Percentiles rank a stretch among this genome's conserved stretches.
Evolutionary conservation across 2,888 invertebrate genomes (phyloP).

Genomic region (Lasioglossum pauxillum): DNA sequence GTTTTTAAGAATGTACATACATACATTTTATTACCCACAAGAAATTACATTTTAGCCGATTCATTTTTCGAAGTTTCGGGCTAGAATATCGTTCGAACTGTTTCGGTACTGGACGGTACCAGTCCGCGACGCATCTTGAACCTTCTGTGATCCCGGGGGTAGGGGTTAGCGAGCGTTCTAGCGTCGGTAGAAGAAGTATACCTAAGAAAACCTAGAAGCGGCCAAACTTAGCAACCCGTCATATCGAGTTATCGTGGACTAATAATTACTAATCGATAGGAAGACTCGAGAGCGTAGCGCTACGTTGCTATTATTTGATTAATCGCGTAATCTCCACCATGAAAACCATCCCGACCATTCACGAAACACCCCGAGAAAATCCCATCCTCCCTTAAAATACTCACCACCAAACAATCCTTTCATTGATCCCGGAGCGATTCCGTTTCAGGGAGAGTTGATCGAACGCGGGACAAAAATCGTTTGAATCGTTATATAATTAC

Average conservation of each 20-base stretch:
- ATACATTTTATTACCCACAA: not conserved
- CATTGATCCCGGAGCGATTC: constrained; percentile 26
- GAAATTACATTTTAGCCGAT: not conserved
- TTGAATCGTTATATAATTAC: constrained; percentile 21
- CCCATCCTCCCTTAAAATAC: not conserved
- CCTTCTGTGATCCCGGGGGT: constrained; percentile 25
- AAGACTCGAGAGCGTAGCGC: constrained; percentile 68
- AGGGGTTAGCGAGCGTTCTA: constrained; percentile 48
- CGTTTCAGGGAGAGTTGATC: constrained; percentile 33
- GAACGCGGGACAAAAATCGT: constrained; percentile 23
- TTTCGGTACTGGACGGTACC: not conserved
- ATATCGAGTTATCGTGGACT: constrained; percentile 78
- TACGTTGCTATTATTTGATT: constrained; percentile 59
- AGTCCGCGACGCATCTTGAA: constrained; percentile 41
- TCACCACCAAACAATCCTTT: not conserved
- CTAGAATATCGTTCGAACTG: not conserved
- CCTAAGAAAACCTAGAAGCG: constrained; percentile 78
- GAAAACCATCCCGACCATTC: not conserved
- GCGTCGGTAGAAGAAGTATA: constrained; percentile 63
- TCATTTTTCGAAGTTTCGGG: not conserved
- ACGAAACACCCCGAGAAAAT: not conserved
- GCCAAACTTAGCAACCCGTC: constrained; percentile 80
- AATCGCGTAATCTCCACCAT: constrained; percentile 38
- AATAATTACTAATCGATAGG: constrained; percentile 70
- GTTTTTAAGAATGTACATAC: not conserved